A percentile compares a stretch with the other conserved stretches of the same genome.
These are phyloP conservation scores for Metaphire vulgaris DNA, from an alignment of 1,140 invertebrate species.

Conservation along the genomic window DNA sequence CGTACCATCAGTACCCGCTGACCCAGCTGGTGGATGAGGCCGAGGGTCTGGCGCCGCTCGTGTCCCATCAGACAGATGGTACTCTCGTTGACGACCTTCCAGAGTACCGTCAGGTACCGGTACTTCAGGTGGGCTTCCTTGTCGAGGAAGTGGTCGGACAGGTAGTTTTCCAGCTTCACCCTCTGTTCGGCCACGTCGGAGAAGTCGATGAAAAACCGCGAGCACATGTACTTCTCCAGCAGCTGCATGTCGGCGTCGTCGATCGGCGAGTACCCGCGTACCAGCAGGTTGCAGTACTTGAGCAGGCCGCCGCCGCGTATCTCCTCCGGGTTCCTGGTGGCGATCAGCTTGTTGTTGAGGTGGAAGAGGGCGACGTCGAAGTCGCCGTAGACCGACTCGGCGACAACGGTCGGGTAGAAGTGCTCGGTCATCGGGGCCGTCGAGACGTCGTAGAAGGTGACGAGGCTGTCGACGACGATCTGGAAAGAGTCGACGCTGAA, in stretches of 20 bases:
- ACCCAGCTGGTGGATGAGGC: conserved; percentile 82
- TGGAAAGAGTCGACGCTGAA: conserved; percentile 99
- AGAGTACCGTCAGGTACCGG: conserved; percentile 83
- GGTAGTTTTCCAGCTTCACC: conserved; percentile 31
- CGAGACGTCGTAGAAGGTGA: conserved; percentile 90
- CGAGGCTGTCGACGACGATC: conserved; percentile 88
- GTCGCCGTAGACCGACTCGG: conserved; percentile 95
- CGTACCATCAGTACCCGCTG: conserved; percentile 62
- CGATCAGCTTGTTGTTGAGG: conserved; percentile 84
- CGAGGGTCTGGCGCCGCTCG: conserved; percentile 87
- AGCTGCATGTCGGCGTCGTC: conserved; percentile 76
- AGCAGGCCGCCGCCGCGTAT: conserved; percentile 96
- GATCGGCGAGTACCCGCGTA: conserved; percentile 81
- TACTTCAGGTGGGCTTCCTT: conserved; percentile 85
- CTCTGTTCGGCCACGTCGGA: conserved; percentile 26
- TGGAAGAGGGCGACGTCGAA: conserved; percentile 90
- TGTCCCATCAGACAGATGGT: conserved; percentile 98
- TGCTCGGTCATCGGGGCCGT: conserved; percentile 74
- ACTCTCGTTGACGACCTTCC: conserved; percentile 89
- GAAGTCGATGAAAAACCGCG: conserved; percentile 99
- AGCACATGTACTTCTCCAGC: conserved; percentile 98
- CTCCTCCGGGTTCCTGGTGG: conserved; percentile 92
- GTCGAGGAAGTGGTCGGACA: conserved; percentile 85
- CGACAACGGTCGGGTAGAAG: conserved; percentile 92
- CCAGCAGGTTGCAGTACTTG: conserved; percentile 95